Base-by-base conservation (phyloP, 1,140 invertebrate species). In the Heliconius eleuchia region DNA sequence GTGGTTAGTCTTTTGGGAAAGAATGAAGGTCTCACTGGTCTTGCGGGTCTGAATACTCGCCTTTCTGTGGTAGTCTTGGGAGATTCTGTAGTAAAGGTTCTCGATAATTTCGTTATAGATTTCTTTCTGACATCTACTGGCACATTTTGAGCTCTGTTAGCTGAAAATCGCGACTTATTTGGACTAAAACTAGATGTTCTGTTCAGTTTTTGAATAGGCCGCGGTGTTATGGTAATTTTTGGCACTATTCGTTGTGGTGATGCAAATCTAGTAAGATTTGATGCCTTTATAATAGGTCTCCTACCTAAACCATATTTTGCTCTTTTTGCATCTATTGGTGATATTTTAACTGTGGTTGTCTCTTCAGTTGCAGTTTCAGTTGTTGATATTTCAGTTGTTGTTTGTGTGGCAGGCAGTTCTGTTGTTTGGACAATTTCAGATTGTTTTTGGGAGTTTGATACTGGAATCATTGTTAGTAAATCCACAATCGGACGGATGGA, bases 261-360 rank as follows among this genome's bases (percentile, higher is more conserved):
- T 74, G 73, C 83, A 77, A 85, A 77, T 87, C 91, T 85, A 1
- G 91, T 89, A 23, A 86, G 73, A 81, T 94, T 93, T 37, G 87
- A 83, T 42, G 87, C 78, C 85, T 90, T 66, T 11, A 66, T 87
- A 6, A 90, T 83, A 27, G 89, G 91, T 81, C 93, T 87, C 78
- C 93, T 90, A 71, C 89, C 88, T 76, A 94, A 93, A 30, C 87
- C 87, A 73, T 92, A 92, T 88, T 94, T 95, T 19, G 89, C 82
- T 84, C 91, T 88, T 78, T 94, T 94, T 27, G 86, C 85, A 66
- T 94, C 90, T 71, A 92, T 18, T 74, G 87, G 85, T 73, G 88
- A 89, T 83, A 85, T 60, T 87, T 90, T 91, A 3, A 78, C 27
- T 5, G 89, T 92, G 7, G 90, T 91, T 27, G 85, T 84, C 82